A percentile compares a stretch with the other conserved stretches of the same genome.
Conservation (phyloP, 2,888 invertebrate species). For the Drosophila subsilvestris region DNA sequence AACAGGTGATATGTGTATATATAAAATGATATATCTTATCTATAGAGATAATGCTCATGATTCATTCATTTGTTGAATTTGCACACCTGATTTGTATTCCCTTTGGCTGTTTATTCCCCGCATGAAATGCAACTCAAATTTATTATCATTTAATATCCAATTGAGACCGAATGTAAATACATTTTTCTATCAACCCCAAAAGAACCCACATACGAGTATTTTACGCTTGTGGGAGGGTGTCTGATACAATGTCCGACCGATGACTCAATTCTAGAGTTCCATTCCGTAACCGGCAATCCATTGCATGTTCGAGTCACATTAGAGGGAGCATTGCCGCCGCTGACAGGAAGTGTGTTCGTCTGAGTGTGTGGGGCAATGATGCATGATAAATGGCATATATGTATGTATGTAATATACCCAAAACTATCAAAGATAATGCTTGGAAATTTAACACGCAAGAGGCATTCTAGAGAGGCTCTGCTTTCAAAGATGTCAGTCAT, state of each 20-base stretch:
- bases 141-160: slow-evolving; percentile 61
- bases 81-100: slow-evolving; percentile 15
- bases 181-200: slow-evolving; percentile 32
- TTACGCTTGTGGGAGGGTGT: slow-evolving; percentile 6
- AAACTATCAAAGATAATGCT: slow-evolving; percentile 40
- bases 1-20: slow-evolving; percentile 18
- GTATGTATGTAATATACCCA: slow-evolving; percentile 8
- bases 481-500: slow-evolving; percentile 17
- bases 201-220: slow-evolving; percentile 4
- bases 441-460: slow-evolving; percentile 36
- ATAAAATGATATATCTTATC: slow-evolving; percentile 19
- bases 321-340: slow-evolving; percentile 53
- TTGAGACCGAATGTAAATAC: slow-evolving; percentile 59
- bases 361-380: slow-evolving; percentile 40
- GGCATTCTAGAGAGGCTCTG: slow-evolving; percentile 17
- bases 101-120: slow-evolving; percentile 9
- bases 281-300: slow-evolving; percentile 25
- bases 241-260: slow-evolving; percentile 31
- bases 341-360: slow-evolving; percentile 55
- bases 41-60: slow-evolving; percentile 36
- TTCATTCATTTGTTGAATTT: slow-evolving; percentile 5
- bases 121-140: slow-evolving; percentile 28
- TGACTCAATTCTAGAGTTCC: slow-evolving; percentile 57
- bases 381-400: slow-evolving; percentile 46
- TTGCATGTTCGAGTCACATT: slow-evolving; percentile 71